These are phyloP conservation scores for Leptinotarsa rubiginosa DNA, from an alignment of 2,888 invertebrate genomes.

Conservation along the genomic window DNA sequence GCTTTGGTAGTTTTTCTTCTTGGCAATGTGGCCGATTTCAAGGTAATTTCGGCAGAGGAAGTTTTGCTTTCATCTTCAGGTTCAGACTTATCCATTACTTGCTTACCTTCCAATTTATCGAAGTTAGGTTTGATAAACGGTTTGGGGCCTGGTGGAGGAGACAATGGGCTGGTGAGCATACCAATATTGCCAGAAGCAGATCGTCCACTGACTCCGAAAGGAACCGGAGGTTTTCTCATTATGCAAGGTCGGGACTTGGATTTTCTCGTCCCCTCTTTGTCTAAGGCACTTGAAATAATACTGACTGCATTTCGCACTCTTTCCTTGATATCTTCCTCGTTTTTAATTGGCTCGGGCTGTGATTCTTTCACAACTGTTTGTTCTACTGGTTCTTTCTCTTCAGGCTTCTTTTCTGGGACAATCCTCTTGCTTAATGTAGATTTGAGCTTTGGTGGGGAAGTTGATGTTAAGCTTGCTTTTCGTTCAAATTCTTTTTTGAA, in stretches of 20 bases:
- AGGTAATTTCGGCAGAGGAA: constrained; percentile 74
- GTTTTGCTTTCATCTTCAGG: constrained; percentile 67
- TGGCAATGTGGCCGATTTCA: constrained; percentile 77
- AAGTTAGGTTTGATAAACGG: constrained; percentile 55
- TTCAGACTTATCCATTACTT: constrained; percentile 51
- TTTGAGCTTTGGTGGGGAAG: constrained; percentile 60
- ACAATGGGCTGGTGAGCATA: constrained; percentile 56
- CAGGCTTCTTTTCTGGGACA: constrained; percentile 54
- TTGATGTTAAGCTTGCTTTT: constrained; percentile 74
- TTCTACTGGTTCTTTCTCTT: constrained; percentile 46
- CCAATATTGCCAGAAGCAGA: constrained; percentile 72
- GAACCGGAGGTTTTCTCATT: constrained; percentile 74
- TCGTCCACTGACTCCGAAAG: constrained; percentile 70
- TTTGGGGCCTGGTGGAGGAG: constrained; percentile 57
- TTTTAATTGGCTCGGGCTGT: constrained; percentile 46
- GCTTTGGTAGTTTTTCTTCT: constrained; percentile 75
- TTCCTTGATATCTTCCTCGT: constrained; percentile 66
- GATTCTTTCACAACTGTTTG: constrained; percentile 54
- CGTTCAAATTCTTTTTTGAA: constrained; percentile 89
- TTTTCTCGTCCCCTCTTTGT: constrained; percentile 64
- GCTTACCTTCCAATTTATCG: constrained; percentile 52
- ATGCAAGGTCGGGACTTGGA: constrained; percentile 66
- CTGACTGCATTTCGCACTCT: constrained; percentile 77
- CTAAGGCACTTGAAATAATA: constrained; percentile 79
- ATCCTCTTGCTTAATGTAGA: constrained; percentile 50